Evolutionary conservation across 2,113 vertebrate genomes (phyloP).

Genomic region (Epinephelus fuscoguttatus): DNA sequence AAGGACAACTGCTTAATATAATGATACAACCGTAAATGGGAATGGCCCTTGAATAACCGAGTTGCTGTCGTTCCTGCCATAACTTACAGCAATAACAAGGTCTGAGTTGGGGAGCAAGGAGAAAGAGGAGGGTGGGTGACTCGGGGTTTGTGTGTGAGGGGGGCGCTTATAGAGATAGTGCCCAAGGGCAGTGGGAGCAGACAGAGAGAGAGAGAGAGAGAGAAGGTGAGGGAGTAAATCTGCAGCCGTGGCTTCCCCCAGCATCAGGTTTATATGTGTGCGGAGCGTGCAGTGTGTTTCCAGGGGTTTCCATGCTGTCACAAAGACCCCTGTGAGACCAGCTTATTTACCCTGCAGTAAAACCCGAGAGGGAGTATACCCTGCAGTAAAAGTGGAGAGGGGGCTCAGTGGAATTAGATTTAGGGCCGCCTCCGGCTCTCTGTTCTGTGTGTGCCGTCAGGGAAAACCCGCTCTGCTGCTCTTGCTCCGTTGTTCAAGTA

Average conservation of each 20-base stretch:
- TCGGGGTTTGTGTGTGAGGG: constrained; percentile 5
- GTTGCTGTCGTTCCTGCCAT: constrained; percentile 30
- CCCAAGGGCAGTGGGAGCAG: constrained; percentile 50
- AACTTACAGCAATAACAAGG: constrained; percentile 73
- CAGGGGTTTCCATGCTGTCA: constrained; percentile 83
- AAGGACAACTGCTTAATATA: constrained; percentile 51
- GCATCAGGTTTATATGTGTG: constrained; percentile 69
- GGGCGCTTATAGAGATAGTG: constrained; percentile 37
- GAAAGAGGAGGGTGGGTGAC: constrained; percentile 18
- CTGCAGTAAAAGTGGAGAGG: constrained; percentile 76
- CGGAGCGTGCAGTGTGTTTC: constrained; percentile 65
- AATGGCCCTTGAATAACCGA: constrained; percentile 39
- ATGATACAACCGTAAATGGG: constrained; percentile 26
- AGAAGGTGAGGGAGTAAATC: constrained; percentile 68
- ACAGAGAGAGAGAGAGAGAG: constrained; percentile 21
- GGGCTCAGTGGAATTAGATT: constrained; percentile 77
- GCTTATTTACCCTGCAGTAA: constrained; percentile 86
- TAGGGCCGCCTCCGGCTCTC: constrained; percentile 69
- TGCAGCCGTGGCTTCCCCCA: constrained; percentile 59
- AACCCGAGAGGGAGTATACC: constrained; percentile 82
- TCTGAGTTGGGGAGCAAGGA: constrained; percentile 35
- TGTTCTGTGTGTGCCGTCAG: constrained; percentile 72
- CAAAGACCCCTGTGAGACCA: constrained; percentile 81
- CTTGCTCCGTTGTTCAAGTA: constrained; percentile 61
- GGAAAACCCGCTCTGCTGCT: constrained; percentile 65